Evolutionary conservation across 2,888 invertebrate species (phyloP).

Genomic region (Exocentrus adspersus): DNA sequence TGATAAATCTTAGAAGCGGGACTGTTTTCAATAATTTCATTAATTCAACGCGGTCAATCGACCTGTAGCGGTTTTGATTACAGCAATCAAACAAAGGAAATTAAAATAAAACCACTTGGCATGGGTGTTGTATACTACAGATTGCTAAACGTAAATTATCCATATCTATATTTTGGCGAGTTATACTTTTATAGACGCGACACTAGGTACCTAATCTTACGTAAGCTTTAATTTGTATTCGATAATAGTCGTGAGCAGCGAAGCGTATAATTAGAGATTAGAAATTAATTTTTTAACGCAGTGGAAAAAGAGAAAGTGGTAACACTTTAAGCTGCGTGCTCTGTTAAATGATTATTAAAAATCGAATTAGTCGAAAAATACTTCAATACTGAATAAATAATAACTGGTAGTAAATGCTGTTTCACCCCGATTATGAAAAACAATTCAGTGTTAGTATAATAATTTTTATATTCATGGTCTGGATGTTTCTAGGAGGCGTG

Average conservation of each 20-base stretch:
- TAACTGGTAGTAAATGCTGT: no score
- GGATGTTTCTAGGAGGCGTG: slow-evolving; percentile 68
- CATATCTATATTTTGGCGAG: not conserved
- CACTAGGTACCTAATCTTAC: not conserved
- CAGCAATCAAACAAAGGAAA: no score
- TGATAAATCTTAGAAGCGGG: no score
- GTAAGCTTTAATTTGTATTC: not conserved
- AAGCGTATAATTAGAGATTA: not conserved
- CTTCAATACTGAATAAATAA: no score
- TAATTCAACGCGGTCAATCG: no score
- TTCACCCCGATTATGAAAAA: no score
- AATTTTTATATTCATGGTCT: not conserved
- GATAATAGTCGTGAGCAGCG: not conserved
- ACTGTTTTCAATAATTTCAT: no score
- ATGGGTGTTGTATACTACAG: no score
- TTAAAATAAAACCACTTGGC: no score
- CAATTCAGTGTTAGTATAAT: not conserved
- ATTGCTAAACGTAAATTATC: no score
- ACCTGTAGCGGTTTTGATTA: no score
- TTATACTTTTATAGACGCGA: not conserved
- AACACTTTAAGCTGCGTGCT: not conserved
- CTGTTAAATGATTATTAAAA: not conserved
- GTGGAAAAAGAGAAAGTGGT: not conserved
- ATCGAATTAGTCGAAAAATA: no score
- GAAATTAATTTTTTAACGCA: not conserved